A percentile compares a stretch with the other conserved stretches of the same genome.
Conservation (phyloP, 2,113 vertebrate genomes). For the Trachemys scripta region DNA sequence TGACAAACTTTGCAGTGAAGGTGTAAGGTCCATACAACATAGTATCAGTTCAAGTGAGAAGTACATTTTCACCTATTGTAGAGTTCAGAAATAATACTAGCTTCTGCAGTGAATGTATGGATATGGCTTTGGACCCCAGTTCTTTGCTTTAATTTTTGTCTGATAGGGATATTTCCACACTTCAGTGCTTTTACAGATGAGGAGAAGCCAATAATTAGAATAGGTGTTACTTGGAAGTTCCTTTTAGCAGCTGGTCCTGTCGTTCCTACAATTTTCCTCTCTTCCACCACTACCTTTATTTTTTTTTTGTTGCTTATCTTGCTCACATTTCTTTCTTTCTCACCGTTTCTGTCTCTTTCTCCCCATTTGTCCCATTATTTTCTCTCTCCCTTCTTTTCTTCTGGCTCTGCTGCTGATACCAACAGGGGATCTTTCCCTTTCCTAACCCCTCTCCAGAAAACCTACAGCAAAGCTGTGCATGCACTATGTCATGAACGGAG, state of each 20-base stretch:
- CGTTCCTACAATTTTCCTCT: background rate
- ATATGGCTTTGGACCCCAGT: background rate
- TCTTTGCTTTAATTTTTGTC: conserved; percentile 26
- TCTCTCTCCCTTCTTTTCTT: background rate
- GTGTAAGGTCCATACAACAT: fast-evolving
- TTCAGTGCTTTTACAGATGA: background rate
- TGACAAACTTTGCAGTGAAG: background rate
- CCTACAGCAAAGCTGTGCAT: background rate
- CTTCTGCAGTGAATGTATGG: conserved; percentile 1
- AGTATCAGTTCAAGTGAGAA: background rate
- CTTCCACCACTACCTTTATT: background rate
- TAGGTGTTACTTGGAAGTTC: background rate
- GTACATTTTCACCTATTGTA: background rate
- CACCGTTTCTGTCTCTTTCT: fast-evolving
- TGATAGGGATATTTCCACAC: background rate
- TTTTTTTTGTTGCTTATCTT: background rate
- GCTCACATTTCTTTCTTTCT: background rate
- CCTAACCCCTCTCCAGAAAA: conserved; percentile 3
- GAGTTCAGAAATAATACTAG: background rate
- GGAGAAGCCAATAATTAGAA: background rate
- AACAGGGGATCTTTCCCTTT: background rate
- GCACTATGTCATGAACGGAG: background rate
- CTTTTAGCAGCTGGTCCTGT: background rate
- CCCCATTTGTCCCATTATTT: background rate
- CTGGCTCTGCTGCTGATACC: background rate